Base-by-base conservation (phyloP, 2,113 vertebrate species). In the Onychostruthus taczanowskii region DNA sequence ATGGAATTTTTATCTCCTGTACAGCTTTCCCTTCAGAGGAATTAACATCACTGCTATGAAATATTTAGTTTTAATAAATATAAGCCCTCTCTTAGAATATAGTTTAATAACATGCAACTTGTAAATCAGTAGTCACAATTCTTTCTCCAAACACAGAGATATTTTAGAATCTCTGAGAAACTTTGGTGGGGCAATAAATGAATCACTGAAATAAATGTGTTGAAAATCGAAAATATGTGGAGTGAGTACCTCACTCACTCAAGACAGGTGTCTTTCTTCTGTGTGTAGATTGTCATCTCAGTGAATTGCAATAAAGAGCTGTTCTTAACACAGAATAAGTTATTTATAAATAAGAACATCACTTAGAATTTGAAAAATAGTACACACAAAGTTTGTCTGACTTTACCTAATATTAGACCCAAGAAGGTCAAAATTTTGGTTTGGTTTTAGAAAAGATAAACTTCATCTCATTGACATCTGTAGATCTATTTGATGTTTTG, bases 161-260 rank as follows among this genome's bases (percentile, higher is more conserved):
- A 46, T 63, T 78, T 84, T 50, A 46, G 8, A 80, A 64, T 67
- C 7, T 75, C 33, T 78, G 52, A 83, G 55, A 74, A 84, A 68
- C 4, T 3, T 46, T 46, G 26, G 5, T 26, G 28, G 35, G 12
- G 72, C 16, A 76, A 61, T 33, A 83, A 63, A 37, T 79, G 2
- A 16, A 37, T 41, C 69, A 20, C 13, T 64, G 68, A 62, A 66
- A 44, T 39, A 82, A 96, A 84, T 73, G 20, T 26, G 43, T 59
- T 69, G 28, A 92, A 95, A 93, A 86, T 78, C 49, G 95, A 77
- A 96, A 92, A 56, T 69, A 87, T 91, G 80, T 73, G 24, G 43
- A 75, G 30, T 61, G 58, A 49, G 7, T 52, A 82, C 3, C 44
- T 33, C 27, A 37, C 9, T 47, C n/a, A 24, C 12, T 76, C 46